Percentiles rank a stretch among this genome's conserved stretches.
Conservation (phyloP, 23 tunicate species). For the Diplosoma virens region DNA sequence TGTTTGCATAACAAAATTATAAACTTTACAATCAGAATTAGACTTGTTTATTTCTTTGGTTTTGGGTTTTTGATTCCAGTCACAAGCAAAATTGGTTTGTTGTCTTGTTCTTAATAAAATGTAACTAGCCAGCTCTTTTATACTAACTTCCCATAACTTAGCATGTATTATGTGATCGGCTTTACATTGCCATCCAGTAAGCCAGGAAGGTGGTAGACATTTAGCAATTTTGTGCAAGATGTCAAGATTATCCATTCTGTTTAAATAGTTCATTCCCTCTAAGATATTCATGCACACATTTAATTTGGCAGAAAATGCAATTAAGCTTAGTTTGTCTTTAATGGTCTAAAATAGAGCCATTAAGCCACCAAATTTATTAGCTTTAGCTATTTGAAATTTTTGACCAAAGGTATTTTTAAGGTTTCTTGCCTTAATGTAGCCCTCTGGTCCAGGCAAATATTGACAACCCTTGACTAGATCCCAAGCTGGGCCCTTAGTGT, state of each 20-base stretch:
- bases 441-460: slow-evolving; percentile 15
- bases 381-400: slow-evolving; percentile 15
- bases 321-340: background rate
- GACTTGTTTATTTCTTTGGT: no score
- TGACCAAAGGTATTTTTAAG: slow-evolving; percentile 19
- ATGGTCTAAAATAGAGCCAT: no score
- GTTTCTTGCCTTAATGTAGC: slow-evolving; percentile 2
- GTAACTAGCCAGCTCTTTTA: slow-evolving; percentile 1
- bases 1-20: no score
- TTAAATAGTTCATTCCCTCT: slow-evolving; percentile 8
- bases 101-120: slow-evolving; percentile 12
- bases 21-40: no score
- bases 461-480: slow-evolving; percentile 22
- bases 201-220: slow-evolving; percentile 2
- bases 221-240: background rate
- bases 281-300: slow-evolving; percentile 3
- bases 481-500: slow-evolving; percentile 5
- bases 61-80: no score
- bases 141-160: slow-evolving; percentile 11
- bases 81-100: background rate
- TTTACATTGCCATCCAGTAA: slow-evolving; percentile 4
- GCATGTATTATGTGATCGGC: background rate
- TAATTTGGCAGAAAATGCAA: slow-evolving; percentile 12
- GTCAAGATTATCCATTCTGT: slow-evolving; percentile 27
- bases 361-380: slow-evolving; percentile 1